phyloP scores from a whole-genome alignment of 2,113 vertebrate species.

The Mionectes macconnelli region DNA sequence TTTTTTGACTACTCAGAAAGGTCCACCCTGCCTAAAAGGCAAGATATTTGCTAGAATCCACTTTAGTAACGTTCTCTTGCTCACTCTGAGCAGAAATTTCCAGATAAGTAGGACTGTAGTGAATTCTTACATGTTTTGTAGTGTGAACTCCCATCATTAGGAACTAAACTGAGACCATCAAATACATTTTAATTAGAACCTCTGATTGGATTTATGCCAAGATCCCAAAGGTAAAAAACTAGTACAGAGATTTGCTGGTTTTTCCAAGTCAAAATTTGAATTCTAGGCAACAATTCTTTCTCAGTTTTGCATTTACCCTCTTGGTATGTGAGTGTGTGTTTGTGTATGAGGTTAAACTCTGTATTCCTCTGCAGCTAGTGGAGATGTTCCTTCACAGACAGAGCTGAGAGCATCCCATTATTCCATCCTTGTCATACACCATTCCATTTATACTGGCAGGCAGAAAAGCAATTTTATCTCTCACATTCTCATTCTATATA shows the following conservation, averaged over 20 bases:
- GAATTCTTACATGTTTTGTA: constrained; percentile 34
- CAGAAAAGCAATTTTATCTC: constrained; percentile 48
- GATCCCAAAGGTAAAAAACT: constrained; percentile 28
- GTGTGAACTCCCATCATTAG: constrained; percentile 42
- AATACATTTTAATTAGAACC: constrained; percentile 60
- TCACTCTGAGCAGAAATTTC: constrained; percentile 10
- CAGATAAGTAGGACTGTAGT: constrained; percentile 5
- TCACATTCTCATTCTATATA: constrained; percentile 13
- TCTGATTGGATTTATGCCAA: constrained; percentile 49
- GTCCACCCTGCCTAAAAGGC: not conserved
- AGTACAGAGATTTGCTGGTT: not conserved
- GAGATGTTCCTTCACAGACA: not conserved
- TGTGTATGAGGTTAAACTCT: not conserved
- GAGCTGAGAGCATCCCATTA: constrained; percentile 18
- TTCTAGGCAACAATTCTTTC: not conserved
- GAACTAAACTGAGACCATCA: constrained; percentile 40
- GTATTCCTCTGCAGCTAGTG: not conserved
- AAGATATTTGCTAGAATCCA: not conserved
- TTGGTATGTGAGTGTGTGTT: not conserved
- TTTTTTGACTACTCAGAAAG: not conserved
- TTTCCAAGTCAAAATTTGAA: constrained; percentile 22
- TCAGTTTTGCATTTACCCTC: not conserved
- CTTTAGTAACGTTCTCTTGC: not conserved
- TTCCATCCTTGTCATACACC: constrained; percentile 5
- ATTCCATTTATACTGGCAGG: constrained; percentile 12